Evolutionary conservation across 1,140 invertebrate genomes (phyloP).

Genomic region (Cydia splendana): DNA sequence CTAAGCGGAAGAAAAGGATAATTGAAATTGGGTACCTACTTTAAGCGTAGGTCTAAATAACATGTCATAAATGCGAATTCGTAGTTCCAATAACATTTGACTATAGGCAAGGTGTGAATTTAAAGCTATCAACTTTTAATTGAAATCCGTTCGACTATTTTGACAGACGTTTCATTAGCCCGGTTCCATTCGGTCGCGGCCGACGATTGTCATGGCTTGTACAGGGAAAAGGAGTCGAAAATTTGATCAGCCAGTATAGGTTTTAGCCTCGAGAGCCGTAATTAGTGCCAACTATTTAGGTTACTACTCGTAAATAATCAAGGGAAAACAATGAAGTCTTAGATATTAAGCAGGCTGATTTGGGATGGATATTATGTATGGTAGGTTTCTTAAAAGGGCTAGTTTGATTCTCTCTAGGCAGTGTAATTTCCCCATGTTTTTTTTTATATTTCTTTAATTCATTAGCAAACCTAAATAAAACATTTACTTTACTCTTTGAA

Average conservation of each 20-base stretch:
- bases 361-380: too few relatives aligned
- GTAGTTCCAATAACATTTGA: neutral
- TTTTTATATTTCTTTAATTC: too few relatives aligned
- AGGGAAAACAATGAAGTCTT: too few relatives aligned
- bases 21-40: neutral
- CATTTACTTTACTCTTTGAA: too few relatives aligned
- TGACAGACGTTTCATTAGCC: constrained; percentile 76
- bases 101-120: constrained; percentile 1
- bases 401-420: too few relatives aligned
- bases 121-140: constrained; percentile 55
- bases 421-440: too few relatives aligned
- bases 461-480: too few relatives aligned
- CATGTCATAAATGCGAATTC: neutral
- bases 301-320: too few relatives aligned
- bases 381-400: too few relatives aligned
- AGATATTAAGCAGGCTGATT: too few relatives aligned
- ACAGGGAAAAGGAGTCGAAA: neutral
- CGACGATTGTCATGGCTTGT: neutral
- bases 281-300: neutral
- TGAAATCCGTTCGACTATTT: constrained; percentile 59
- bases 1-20: neutral
- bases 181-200: constrained; percentile 50
- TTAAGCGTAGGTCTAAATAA: neutral
- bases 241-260: neutral
- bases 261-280: neutral